Evolutionary conservation across 2,888 invertebrate species (phyloP).

Genomic region (Ganaspis brasiliensis): DNA sequence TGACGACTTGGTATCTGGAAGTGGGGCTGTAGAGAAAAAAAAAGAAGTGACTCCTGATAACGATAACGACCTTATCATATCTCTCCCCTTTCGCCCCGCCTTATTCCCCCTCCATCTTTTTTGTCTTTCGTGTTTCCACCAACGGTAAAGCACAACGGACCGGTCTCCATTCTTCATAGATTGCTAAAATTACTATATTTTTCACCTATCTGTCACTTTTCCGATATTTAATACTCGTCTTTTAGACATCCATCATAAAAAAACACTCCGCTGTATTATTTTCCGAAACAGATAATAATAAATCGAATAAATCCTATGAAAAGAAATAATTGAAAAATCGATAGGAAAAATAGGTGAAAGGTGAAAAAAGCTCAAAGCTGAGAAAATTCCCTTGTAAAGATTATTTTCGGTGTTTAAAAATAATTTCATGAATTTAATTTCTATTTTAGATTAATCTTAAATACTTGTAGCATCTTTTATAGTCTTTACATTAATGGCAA

Average conservation of each 20-base stretch:
- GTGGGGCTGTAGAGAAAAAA: constrained; percentile 57
- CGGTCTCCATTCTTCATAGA: constrained; percentile 49
- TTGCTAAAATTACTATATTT: constrained; percentile 61
- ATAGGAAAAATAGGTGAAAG: too few species aligned
- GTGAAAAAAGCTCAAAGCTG: too few species aligned
- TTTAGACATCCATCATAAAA: neutral
- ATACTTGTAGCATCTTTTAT: too few species aligned
- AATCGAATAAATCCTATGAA: too few species aligned
- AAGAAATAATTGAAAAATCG: neutral
- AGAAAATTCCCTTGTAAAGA: too few species aligned
- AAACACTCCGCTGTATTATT: neutral
- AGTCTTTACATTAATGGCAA: too few species aligned
- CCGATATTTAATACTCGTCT: constrained; percentile 4
- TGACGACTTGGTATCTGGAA: constrained; percentile 65
- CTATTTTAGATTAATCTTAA: too few species aligned
- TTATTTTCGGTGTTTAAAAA: too few species aligned
- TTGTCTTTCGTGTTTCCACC: constrained; percentile 51
- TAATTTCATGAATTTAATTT: too few species aligned
- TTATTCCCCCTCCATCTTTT: constrained; percentile 49
- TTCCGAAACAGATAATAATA: neutral
- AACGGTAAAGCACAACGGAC: constrained; percentile 51
- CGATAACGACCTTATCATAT: constrained; percentile 73
- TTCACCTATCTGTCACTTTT: constrained; percentile 54
- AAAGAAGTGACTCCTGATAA: constrained; percentile 71
- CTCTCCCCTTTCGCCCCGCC: constrained; percentile 56